These are phyloP conservation scores for Stomorhina lunata DNA, from an alignment of 2,888 invertebrate genomes.

Conservation along the genomic window DNA sequence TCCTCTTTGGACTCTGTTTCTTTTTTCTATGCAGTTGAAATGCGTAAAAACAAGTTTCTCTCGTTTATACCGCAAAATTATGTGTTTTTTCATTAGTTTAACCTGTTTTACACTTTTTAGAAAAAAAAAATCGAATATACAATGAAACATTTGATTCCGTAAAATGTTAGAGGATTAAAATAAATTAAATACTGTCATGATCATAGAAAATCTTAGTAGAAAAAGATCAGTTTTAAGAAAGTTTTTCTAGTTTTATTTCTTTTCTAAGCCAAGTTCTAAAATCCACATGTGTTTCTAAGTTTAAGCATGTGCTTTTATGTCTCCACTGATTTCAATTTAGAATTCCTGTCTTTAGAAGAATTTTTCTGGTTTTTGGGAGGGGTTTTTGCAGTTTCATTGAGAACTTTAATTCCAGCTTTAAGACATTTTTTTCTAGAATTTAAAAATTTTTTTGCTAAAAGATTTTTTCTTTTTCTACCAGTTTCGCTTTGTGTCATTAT, in stretches of 20 bases:
- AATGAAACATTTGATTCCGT: slow-evolving; percentile 38
- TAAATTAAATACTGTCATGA: slow-evolving; percentile 15
- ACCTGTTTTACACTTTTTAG: slow-evolving; percentile 71
- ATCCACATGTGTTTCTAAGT: not conserved
- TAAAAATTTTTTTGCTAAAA: not conserved
- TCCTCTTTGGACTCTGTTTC: slow-evolving; percentile 6
- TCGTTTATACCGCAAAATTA: slow-evolving; percentile 70
- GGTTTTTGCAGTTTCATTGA: slow-evolving; percentile 45
- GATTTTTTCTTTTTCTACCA: not conserved
- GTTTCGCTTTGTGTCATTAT: not conserved
- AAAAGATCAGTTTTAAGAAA: slow-evolving; percentile 23
- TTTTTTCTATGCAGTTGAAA: slow-evolving; percentile 55
- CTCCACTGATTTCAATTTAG: not conserved
- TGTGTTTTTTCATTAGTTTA: slow-evolving; percentile 66
- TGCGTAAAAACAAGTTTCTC: slow-evolving; percentile 64
- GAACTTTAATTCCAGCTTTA: slow-evolving; percentile 2
- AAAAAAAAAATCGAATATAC: not conserved
- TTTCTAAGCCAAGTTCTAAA: not conserved
- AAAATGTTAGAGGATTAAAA: slow-evolving; percentile 58
- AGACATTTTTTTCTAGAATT: not conserved
- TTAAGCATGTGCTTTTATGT: not conserved
- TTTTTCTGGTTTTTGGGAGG: slow-evolving; percentile 21
- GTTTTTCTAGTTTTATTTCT: not conserved
- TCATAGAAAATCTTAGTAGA: not conserved
- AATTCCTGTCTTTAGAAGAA: slow-evolving; percentile 29